A percentile compares a stretch with the other conserved stretches of the same genome.
Conservation (phyloP, 1,140 invertebrate genomes). For the Drosophila bipectinata region DNA sequence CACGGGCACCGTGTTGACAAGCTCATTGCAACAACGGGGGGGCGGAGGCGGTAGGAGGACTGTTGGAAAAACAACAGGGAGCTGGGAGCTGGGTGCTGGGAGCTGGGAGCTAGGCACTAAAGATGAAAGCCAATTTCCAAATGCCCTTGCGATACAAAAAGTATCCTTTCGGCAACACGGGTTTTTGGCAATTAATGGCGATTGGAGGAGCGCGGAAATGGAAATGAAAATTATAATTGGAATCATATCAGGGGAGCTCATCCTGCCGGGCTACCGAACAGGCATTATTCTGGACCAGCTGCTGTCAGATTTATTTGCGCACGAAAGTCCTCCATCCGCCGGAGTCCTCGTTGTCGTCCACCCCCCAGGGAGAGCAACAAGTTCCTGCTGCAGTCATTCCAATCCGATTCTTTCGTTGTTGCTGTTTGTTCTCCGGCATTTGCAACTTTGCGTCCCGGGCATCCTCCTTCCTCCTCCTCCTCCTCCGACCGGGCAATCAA, state of each 20-base stretch:
- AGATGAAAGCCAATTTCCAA: background rate
- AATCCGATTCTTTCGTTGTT: slow-evolving; percentile 44
- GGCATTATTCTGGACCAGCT: slow-evolving; percentile 39
- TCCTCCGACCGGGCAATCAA: slow-evolving; percentile 31
- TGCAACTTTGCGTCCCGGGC: slow-evolving; percentile 18
- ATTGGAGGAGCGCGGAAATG: too few species aligned
- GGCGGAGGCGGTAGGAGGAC: background rate
- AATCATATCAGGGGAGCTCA: background rate
- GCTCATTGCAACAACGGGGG: slow-evolving; percentile 43
- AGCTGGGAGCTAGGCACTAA: background rate
- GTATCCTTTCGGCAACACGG: background rate
- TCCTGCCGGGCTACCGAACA: background rate
- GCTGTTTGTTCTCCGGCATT: slow-evolving; percentile 44
- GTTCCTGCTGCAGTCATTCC: slow-evolving; percentile 45
- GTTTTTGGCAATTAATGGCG: too few species aligned
- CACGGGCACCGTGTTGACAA: slow-evolving; percentile 23
- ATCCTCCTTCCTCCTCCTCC: too few species aligned
- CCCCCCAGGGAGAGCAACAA: slow-evolving; percentile 24
- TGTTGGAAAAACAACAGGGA: slow-evolving; percentile 11
- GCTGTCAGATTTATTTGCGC: slow-evolving; percentile 76
- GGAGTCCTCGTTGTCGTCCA: too few species aligned
- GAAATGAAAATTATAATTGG: too few species aligned
- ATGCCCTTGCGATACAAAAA: slow-evolving; percentile 12
- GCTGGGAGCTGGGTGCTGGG: background rate
- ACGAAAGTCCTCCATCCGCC: slow-evolving; percentile 50